These are phyloP conservation scores for Phalangium opilio DNA, from an alignment of 2,888 invertebrate species.

Conservation along the genomic window DNA sequence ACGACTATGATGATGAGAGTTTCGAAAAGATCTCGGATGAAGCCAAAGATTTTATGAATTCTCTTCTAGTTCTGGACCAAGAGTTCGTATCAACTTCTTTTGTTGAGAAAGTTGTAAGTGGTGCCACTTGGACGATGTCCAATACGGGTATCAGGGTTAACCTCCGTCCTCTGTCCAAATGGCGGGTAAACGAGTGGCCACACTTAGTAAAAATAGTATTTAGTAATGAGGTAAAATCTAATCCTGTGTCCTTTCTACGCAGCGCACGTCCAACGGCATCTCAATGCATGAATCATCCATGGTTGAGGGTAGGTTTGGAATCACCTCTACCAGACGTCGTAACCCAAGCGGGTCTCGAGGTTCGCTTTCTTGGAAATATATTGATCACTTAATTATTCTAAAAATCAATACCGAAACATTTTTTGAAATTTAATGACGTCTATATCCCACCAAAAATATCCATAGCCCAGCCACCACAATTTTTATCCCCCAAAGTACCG, in stretches of 20 bases:
- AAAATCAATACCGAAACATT: neutral
- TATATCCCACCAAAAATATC: neutral
- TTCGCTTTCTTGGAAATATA: conserved; percentile 8
- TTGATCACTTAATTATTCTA: conserved; percentile 5
- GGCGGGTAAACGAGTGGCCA: no score
- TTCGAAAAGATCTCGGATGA: conserved; percentile 86
- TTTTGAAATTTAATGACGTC: no score
- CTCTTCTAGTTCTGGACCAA: conserved; percentile 78
- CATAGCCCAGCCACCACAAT: neutral
- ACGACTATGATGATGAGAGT: conserved; percentile 93
- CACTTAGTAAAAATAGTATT: no score
- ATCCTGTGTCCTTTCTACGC: no score
- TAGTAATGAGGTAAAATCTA: no score
- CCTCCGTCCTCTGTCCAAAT: neutral
- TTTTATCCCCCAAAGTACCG: no score
- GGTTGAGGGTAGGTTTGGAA: conserved; percentile 43
- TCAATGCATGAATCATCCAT: conserved; percentile 69
- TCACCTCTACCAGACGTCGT: neutral
- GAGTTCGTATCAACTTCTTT: conserved; percentile 53
- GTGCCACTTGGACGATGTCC: neutral
- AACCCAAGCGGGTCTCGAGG: neutral
- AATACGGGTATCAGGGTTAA: neutral
- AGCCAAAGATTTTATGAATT: conserved; percentile 88
- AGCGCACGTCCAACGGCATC: conserved; percentile 67
- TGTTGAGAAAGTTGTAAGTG: conserved; percentile 1